A percentile compares a stretch with the other conserved stretches of the same genome.
Evolutionary conservation across 2,113 vertebrate genomes (phyloP).

Genomic region (Dinomys branickii): DNA sequence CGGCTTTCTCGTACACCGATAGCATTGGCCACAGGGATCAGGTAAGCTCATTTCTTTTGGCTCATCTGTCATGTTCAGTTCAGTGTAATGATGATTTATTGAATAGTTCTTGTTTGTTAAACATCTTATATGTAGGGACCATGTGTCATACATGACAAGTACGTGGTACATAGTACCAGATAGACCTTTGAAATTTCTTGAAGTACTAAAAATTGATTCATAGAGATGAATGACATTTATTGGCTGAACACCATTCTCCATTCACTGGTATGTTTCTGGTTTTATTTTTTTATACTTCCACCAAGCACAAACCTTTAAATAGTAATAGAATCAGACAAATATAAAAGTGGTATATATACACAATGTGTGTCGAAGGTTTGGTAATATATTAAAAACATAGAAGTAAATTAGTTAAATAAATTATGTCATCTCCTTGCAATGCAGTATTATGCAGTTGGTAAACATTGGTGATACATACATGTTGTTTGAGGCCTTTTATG

Average conservation of each 20-base stretch:
- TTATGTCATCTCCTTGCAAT: neutral
- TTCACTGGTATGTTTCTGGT: neutral
- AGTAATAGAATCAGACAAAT: neutral
- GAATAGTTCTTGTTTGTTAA: neutral
- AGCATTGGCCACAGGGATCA: conserved; percentile 92
- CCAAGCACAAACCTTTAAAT: neutral
- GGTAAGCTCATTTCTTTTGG: conserved; percentile 83
- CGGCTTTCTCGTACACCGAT: conserved; percentile 93
- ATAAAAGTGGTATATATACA: neutral
- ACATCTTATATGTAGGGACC: too few species aligned
- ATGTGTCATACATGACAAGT: neutral
- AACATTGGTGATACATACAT: neutral
- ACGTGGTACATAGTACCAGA: neutral
- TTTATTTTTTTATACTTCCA: neutral
- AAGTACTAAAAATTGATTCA: neutral
- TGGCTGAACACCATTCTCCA: neutral
- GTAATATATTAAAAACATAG: neutral
- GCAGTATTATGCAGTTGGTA: neutral
- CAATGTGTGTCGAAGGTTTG: neutral
- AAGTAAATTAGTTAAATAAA: neutral
- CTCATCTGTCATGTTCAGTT: neutral
- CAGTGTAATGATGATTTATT: neutral
- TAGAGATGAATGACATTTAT: neutral
- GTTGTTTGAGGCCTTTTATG: neutral
- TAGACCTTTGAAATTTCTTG: neutral